Conservation (phyloP, 1,140 invertebrate species). For the Cylas formicarius region DNA sequence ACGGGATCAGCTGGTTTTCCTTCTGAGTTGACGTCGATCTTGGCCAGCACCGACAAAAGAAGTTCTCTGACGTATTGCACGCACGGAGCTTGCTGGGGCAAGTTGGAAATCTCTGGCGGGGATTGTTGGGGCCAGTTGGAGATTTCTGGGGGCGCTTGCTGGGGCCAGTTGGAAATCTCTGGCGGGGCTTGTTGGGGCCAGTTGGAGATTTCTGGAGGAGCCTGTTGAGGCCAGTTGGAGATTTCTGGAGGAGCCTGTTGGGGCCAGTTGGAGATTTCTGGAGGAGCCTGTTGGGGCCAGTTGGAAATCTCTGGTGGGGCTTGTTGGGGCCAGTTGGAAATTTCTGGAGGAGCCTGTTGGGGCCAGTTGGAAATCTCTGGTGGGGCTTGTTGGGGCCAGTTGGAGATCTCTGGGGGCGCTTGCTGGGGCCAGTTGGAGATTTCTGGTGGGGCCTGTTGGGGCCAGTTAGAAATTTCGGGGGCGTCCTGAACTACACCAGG, state of each 20-base stretch:
- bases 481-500: conserved; percentile 3
- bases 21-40: conserved; percentile 8
- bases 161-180: conserved; percentile 2
- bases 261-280: conserved; percentile 10
- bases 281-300: not conserved
- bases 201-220: conserved; percentile 12
- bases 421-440: conserved; percentile 4
- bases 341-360: not conserved
- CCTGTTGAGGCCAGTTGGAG: conserved; percentile 7
- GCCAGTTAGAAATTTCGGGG: not conserved
- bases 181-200: not conserved
- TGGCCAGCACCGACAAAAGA: conserved; percentile 10
- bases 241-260: not conserved
- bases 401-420: conserved; percentile 1
- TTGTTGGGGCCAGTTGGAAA: not conserved
- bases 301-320: not conserved
- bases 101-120: conserved; percentile 7
- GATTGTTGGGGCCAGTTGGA: not conserved
- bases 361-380: not conserved
- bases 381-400: not conserved
- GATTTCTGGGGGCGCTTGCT: not conserved
- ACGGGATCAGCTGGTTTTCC: conserved; percentile 1
- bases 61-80: conserved; percentile 16
- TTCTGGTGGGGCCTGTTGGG: not conserved
- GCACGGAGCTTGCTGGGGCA: not conserved